Conservation (phyloP, 2,113 vertebrate species). For the Camelus dromedarius region DNA sequence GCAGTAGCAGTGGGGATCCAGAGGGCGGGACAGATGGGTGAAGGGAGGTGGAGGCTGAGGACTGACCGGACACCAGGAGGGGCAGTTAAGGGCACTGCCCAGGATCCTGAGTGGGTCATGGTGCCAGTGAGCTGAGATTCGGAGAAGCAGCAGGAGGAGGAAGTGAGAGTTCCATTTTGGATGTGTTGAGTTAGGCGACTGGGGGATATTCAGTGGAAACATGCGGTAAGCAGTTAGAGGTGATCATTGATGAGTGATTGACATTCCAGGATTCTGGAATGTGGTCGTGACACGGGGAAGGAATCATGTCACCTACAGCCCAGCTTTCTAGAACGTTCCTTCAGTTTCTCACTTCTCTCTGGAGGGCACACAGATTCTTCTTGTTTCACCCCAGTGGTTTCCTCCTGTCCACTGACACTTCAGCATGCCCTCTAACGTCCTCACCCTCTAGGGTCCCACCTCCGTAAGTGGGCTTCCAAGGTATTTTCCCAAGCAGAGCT, state of each 20-base stretch:
- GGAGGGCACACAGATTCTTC: background rate
- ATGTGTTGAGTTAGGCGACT: background rate
- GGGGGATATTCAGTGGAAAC: background rate
- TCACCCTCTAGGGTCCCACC: background rate
- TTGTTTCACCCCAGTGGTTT: background rate
- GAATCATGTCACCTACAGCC: background rate
- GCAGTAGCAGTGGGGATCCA: accelerated
- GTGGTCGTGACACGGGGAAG: background rate
- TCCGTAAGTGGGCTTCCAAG: background rate
- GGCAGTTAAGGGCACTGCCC: accelerated
- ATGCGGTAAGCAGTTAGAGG: accelerated
- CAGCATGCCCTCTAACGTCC: background rate
- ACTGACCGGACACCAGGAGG: background rate
- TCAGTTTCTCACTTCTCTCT: background rate
- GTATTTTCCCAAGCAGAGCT: background rate
- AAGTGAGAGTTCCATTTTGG: background rate
- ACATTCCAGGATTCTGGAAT: background rate
- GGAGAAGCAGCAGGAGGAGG: background rate
- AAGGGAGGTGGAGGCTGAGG: background rate
- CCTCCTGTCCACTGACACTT: background rate
- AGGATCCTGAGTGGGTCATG: background rate
- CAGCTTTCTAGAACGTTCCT: background rate
- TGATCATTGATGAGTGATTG: background rate
- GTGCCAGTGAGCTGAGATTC: background rate
- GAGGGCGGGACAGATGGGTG: background rate